A percentile compares a stretch with the other conserved stretches of the same genome.
These are phyloP conservation scores for Meandrusa payeni DNA, from an alignment of 2,888 invertebrate genomes.

Conservation along the genomic window DNA sequence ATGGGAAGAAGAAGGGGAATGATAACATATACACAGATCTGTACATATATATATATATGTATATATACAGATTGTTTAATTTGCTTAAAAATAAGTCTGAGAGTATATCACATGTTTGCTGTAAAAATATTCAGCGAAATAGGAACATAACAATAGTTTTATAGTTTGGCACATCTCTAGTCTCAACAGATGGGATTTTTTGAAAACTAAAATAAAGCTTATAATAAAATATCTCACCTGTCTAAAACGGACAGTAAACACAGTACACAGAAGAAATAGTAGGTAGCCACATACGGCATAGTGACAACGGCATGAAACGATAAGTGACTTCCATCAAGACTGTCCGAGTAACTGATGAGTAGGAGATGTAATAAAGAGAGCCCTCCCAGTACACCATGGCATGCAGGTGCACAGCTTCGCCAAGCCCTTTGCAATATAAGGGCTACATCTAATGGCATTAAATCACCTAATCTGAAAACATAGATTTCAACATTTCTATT, in stretches of 20 bases:
- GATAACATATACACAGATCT: too few species aligned
- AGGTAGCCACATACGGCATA: constrained; percentile 76
- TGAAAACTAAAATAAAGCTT: too few species aligned
- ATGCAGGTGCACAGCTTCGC: constrained; percentile 74
- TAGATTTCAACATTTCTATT: too few species aligned
- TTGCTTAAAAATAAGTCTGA: too few species aligned
- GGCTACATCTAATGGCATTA: constrained; percentile 78
- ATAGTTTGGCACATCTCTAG: too few species aligned
- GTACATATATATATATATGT: too few species aligned
- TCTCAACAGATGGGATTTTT: too few species aligned
- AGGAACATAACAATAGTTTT: too few species aligned
- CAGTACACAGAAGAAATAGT: constrained; percentile 80
- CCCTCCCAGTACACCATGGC: constrained; percentile 82
- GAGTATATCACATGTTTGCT: too few species aligned
- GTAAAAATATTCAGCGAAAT: too few species aligned
- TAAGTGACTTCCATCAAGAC: constrained; percentile 65
- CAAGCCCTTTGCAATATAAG: constrained; percentile 71
- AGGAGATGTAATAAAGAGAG: constrained; percentile 80
- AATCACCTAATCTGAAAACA: constrained; percentile 57
- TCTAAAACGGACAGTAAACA: constrained; percentile 82
- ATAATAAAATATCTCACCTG: constrained; percentile 61
- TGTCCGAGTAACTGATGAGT: constrained; percentile 77
- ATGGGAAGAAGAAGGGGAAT: too few species aligned
- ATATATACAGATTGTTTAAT: too few species aligned
- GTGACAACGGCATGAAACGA: constrained; percentile 73